Percentiles rank a stretch among this genome's conserved stretches.
Evolutionary conservation across 2,113 vertebrate species (phyloP).

Genomic region (Casuarius casuarius): DNA sequence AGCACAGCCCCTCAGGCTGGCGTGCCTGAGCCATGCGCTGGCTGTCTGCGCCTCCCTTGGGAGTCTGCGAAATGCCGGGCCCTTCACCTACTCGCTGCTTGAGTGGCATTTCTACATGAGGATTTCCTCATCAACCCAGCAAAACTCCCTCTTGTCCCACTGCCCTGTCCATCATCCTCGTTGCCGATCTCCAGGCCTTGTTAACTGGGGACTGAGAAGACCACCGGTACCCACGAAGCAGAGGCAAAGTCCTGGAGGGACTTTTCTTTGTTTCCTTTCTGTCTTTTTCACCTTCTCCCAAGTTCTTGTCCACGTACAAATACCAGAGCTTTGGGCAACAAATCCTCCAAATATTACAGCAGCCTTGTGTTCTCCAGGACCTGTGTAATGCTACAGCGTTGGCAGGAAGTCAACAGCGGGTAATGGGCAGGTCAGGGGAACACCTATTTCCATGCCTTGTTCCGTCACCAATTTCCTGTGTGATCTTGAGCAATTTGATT

Average conservation of each 20-base stretch:
- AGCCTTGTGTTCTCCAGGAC: neutral
- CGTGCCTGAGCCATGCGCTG: neutral
- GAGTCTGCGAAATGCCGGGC: neutral
- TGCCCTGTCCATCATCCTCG: rapidly evolving
- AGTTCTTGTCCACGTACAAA: neutral
- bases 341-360: neutral
- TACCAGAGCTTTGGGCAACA: neutral
- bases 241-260: neutral
- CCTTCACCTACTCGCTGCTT: neutral
- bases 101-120: neutral
- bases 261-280: neutral
- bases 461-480: neutral
- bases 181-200: neutral
- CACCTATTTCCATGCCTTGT: neutral
- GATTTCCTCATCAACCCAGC: neutral
- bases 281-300: neutral
- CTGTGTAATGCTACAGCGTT: neutral
- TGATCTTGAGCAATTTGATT: neutral
- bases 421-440: neutral
- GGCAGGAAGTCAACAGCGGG: neutral
- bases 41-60: neutral
- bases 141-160: neutral
- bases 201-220: neutral
- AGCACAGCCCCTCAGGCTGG: neutral
- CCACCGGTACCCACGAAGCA: neutral